Conservation (phyloP, 2,113 vertebrate genomes). For the Zeus faber region DNA sequence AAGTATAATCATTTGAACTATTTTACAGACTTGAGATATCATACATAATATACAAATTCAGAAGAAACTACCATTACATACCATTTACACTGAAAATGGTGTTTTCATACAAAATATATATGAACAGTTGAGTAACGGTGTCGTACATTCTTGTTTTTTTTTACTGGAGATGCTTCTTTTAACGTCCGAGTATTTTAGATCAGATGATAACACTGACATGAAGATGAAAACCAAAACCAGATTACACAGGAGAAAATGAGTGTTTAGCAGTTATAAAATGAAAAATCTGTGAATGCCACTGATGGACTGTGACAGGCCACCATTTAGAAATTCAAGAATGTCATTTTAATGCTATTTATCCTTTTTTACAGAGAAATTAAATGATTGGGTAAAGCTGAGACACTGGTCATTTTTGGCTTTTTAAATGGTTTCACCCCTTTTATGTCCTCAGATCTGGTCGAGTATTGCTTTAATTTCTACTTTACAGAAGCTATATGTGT, state of each 20-base stretch:
- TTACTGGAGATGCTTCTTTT: too few species aligned
- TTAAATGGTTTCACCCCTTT: too few species aligned
- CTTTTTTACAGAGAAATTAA: not conserved
- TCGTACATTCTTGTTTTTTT: too few species aligned
- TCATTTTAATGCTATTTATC: not conserved
- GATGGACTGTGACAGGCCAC: slow-evolving; percentile 5
- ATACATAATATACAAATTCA: slow-evolving; percentile 74
- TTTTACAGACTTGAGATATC: slow-evolving; percentile 75
- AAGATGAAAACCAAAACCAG: slow-evolving; percentile 22
- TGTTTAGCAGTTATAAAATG: too few species aligned
- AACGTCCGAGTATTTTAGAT: too few species aligned
- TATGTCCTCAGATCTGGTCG: too few species aligned
- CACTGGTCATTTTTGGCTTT: too few species aligned
- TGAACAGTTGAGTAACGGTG: too few species aligned
- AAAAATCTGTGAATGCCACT: too few species aligned
- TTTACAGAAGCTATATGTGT: too few species aligned
- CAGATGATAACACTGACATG: slow-evolving; percentile 53
- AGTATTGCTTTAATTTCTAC: too few species aligned
- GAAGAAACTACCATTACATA: slow-evolving; percentile 52
- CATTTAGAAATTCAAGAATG: not conserved
- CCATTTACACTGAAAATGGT: slow-evolving; percentile 47
- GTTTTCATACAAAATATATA: slow-evolving; percentile 26
- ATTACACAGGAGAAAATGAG: slow-evolving; percentile 5
- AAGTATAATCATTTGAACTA: slow-evolving; percentile 71
- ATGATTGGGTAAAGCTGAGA: too few species aligned